A percentile compares a stretch with the other conserved stretches of the same genome.
Evolutionary conservation across 1,140 invertebrate genomes (phyloP).

Genomic region (Cydia fagiglandana): DNA sequence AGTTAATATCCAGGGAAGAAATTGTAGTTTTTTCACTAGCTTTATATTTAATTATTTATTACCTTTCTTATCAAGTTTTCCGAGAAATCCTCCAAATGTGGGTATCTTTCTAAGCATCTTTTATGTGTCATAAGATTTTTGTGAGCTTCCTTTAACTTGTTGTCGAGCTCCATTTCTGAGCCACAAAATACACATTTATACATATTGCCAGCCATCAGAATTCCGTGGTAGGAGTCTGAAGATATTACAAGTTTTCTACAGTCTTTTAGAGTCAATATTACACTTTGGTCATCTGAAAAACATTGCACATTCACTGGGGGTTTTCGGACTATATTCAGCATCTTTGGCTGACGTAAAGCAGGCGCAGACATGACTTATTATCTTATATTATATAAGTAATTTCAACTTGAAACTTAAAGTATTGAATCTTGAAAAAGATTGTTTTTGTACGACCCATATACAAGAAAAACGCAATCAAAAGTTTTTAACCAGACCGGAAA

Average conservation of each 20-base stretch:
- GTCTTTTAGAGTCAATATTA: conserved; percentile 52
- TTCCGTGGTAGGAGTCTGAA: conserved; percentile 53
- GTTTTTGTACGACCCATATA: too few species aligned
- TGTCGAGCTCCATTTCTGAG: conserved; percentile 40
- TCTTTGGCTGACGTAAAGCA: conserved; percentile 50
- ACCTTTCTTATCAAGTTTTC: conserved; percentile 60
- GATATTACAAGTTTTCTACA: conserved; percentile 48
- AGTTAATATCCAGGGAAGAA: too few species aligned
- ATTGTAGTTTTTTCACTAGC: too few species aligned
- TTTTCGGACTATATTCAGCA: conserved; percentile 18
- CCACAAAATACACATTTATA: conserved; percentile 53
- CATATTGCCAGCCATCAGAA: conserved; percentile 42
- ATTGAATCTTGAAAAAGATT: too few species aligned
- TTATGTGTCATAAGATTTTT: conserved; percentile 43
- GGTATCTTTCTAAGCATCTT: conserved; percentile 41
- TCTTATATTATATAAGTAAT: background rate
- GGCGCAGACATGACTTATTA: conserved; percentile 43
- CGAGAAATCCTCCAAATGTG: conserved; percentile 45
- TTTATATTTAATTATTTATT: background rate
- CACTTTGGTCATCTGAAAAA: conserved; percentile 37
- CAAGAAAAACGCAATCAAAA: too few species aligned
- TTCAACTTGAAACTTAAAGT: background rate
- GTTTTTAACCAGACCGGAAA: too few species aligned
- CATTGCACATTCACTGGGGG: conserved; percentile 31
- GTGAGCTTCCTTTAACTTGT: conserved; percentile 45